These are phyloP conservation scores for Dunckerocampus dactyliophorus DNA, from an alignment of 2,113 vertebrate genomes.

Conservation along the genomic window DNA sequence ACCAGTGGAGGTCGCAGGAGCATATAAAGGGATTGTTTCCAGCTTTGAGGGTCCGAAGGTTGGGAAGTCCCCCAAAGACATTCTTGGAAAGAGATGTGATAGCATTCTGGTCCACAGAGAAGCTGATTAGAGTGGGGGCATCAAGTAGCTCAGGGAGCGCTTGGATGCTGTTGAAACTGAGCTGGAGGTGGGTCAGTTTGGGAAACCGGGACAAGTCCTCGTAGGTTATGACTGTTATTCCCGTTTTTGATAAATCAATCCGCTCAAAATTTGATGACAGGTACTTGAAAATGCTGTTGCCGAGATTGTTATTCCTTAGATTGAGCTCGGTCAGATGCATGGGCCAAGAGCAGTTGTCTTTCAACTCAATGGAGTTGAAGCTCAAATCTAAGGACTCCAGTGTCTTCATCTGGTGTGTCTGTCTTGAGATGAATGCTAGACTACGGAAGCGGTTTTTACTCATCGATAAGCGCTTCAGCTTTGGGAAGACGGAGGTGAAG, in stretches of 20 bases:
- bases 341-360: slow-evolving; percentile 46
- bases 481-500: slow-evolving; percentile 48
- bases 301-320: slow-evolving; percentile 59
- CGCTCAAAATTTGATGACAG: slow-evolving; percentile 53
- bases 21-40: slow-evolving; percentile 63
- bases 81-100: slow-evolving; percentile 42
- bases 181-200: slow-evolving; percentile 44
- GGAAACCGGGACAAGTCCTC: slow-evolving; percentile 35
- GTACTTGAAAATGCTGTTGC: slow-evolving; percentile 46
- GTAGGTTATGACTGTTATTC: slow-evolving; percentile 45
- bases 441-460: slow-evolving; percentile 57
- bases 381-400: slow-evolving; percentile 59
- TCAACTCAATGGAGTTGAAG: slow-evolving; percentile 53
- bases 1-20: slow-evolving; percentile 62
- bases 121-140: slow-evolving; percentile 27
- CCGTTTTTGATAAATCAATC: slow-evolving; percentile 60
- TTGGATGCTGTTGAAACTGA: slow-evolving; percentile 61
- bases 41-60: slow-evolving; percentile 44
- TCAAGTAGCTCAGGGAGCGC: slow-evolving; percentile 37
- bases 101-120: slow-evolving; percentile 57
- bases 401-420: slow-evolving; percentile 45
- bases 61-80: slow-evolving; percentile 34
- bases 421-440: slow-evolving; percentile 48
- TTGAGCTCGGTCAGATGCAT: slow-evolving; percentile 47
- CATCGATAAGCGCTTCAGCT: slow-evolving; percentile 49